Evolutionary conservation across 2,797 vertebrate genomes (phyloP).

Genomic region (Micrastur ruficollis): DNA sequence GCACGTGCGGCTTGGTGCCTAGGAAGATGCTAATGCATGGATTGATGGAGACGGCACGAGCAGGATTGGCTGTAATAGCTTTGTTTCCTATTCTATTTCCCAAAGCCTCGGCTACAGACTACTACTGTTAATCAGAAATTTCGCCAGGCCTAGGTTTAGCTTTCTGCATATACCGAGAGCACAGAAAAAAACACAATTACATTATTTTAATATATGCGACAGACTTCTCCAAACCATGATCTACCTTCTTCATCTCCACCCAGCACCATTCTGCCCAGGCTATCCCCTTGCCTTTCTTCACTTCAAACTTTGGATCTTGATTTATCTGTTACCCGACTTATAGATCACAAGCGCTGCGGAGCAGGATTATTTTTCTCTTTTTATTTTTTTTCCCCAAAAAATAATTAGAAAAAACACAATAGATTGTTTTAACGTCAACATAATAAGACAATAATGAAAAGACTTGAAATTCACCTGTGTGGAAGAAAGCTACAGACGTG

Average conservation of each 20-base stretch:
- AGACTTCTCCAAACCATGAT: background rate
- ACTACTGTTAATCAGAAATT: background rate
- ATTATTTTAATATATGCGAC: background rate
- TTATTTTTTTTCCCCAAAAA: background rate
- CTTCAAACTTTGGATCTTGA: background rate
- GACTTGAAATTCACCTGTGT: background rate
- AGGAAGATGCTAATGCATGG: accelerated
- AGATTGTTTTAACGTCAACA: background rate
- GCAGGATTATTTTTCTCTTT: background rate
- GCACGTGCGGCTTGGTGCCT: no score
- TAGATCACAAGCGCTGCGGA: accelerated
- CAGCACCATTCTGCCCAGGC: background rate
- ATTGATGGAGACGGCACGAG: background rate
- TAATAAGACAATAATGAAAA: background rate
- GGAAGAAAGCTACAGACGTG: background rate
- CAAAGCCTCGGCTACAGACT: background rate
- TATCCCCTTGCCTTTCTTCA: background rate
- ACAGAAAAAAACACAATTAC: background rate
- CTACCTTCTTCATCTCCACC: background rate
- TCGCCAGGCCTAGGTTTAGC: background rate
- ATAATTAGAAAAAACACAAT: background rate
- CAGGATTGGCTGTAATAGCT: background rate
- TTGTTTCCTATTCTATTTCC: background rate
- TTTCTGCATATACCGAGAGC: background rate
- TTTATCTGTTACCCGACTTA: background rate